Evolutionary conservation across 2,797 vertebrate genomes (phyloP), one percentile per base, ranked within the genome.

Genomic region (Philypnodon macrostomus): DNA sequence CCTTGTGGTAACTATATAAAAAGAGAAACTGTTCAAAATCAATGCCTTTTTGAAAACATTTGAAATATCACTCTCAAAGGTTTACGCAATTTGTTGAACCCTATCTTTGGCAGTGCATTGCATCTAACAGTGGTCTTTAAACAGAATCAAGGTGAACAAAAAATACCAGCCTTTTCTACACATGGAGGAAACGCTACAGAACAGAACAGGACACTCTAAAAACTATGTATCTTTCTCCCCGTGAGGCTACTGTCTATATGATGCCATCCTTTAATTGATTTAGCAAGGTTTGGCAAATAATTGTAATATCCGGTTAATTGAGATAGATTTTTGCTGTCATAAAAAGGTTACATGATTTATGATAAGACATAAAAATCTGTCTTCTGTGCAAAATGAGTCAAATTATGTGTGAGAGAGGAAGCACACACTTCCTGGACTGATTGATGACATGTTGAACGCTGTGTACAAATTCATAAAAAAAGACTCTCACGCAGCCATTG

Each of bases 251-350:
- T 47, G 42, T 60, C 48, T 41, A 56, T 68, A 78, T 76, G 39
- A 61, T 55, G 38, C 50, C 51, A 53, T 36, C 46, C 32, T 23
- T n/a, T 67, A 68, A 78, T 64, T 67, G 70, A 79, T 72, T 79
- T 62, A 51, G 54, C 70, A 44, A 58, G 63, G 45, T 76, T 79
- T 58, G 67, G 71, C 58, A 72, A 75, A 81, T 67, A 63, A 64
- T 58, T 74, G 36, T 69, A 73, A 80, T 69, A 74, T 76, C 63
- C 50, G 51, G 50, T 67, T 83, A 79, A 87, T 70, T 75, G 67
- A 77, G 71, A 84, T 76, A 32, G 70, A 85, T 83, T 61, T 62
- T 66, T 57, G 59, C 41, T 14, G 34, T 54, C 21, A 32, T 45
- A 63, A 59, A 63, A 53, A 45, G 30, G 37, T 16, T 19, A 23